Percentiles rank a stretch among this genome's conserved stretches.
Evolutionary conservation across 92 coral and sea anemone genomes (phyloP).

Genomic region (Diadumene lineata): DNA sequence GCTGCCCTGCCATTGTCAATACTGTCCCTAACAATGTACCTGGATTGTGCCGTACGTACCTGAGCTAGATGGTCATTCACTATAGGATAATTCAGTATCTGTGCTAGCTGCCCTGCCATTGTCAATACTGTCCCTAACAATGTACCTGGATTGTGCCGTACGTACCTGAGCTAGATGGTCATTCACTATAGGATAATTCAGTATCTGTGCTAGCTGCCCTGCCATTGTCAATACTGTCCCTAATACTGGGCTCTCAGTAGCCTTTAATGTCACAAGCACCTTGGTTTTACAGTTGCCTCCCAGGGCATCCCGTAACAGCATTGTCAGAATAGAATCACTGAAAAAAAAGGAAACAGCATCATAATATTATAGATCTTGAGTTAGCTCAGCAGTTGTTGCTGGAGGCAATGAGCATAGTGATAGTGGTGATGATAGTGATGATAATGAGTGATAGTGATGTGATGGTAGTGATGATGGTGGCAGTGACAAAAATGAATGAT

Average conservation of each 20-base stretch:
- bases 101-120: conserved; percentile 82
- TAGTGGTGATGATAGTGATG: too few relatives aligned
- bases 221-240: conserved; percentile 57
- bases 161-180: conserved; percentile 73
- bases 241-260: conserved; percentile 57
- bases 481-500: too few relatives aligned
- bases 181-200: conserved; percentile 68
- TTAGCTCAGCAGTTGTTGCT: too few relatives aligned
- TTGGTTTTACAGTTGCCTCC: conserved; percentile 85
- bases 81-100: conserved; percentile 70
- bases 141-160: too few relatives aligned
- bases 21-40: too few relatives aligned
- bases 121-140: conserved; percentile 59
- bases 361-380: too few relatives aligned
- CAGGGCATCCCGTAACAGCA: conserved; percentile 68
- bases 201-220: conserved; percentile 79
- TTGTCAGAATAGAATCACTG: conserved; percentile 78
- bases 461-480: not conserved
- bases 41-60: conserved; percentile 46
- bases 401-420: too few relatives aligned
- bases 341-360: too few relatives aligned
- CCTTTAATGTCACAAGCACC: conserved; percentile 71
- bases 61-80: conserved; percentile 67
- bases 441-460: too few relatives aligned
- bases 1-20: too few relatives aligned